Evolutionary conservation across 30 jellyfish, hydroid and myxozoan species (phyloP).

Genomic region (Aurelia aurita): DNA sequence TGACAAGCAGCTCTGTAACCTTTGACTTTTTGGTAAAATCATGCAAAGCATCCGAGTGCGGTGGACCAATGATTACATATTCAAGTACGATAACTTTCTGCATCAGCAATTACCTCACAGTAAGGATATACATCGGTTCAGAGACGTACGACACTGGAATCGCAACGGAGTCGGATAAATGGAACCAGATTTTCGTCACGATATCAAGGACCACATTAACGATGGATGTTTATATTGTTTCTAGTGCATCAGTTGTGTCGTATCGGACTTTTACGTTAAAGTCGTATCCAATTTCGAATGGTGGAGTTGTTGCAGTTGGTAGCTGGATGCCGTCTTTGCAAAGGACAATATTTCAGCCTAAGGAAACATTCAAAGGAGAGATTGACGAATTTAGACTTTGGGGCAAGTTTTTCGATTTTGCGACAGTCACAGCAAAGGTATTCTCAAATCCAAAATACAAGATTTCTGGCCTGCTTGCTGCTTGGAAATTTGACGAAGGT

Average conservation of each 20-base stretch:
- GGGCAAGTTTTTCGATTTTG: conserved; percentile 44
- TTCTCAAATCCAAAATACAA: conserved; percentile 44
- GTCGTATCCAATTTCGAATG: conserved; percentile 39
- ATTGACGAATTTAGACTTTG: conserved; percentile 65
- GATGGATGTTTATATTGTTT: conserved; percentile 48
- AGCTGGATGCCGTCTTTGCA: conserved; percentile 65
- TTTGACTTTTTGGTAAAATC: conserved; percentile 58
- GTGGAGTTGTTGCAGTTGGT: conserved; percentile 63
- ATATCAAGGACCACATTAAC: conserved; percentile 28
- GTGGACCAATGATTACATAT: conserved; percentile 64
- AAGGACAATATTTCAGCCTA: conserved; percentile 37
- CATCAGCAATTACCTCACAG: conserved; percentile 52
- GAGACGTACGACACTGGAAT: conserved; percentile 58
- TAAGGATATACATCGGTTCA: conserved; percentile 22
- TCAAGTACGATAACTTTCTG: conserved; percentile 36
- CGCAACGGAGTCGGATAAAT: conserved; percentile 28
- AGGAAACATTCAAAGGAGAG: conserved; percentile 55
- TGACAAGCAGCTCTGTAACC: conserved; percentile 47
- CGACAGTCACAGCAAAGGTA: conserved; percentile 18
- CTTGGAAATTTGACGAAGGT: conserved; percentile 73
- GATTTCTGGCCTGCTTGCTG: conserved; percentile 45
- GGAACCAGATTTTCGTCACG: conserved; percentile 62
- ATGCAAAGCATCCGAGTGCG: conserved; percentile 35
- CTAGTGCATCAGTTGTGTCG: conserved; percentile 38
- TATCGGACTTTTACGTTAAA: conserved; percentile 20